Evolutionary conservation across 1,140 invertebrate species (phyloP).

Genomic region (Lethocerus indicus): DNA sequence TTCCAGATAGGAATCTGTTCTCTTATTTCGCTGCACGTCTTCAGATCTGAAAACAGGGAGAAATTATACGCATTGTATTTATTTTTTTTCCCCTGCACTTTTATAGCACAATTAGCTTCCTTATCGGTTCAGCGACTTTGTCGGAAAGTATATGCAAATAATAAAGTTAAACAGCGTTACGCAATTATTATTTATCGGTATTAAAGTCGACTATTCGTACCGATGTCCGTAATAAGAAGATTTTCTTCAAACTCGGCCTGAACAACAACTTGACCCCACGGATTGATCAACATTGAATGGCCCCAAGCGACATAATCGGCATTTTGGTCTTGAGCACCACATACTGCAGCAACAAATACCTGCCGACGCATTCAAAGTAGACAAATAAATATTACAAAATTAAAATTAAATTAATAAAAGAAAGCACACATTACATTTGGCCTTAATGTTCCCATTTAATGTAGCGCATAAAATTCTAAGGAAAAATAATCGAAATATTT

Average conservation of each 20-base stretch:
- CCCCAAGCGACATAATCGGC: slow-evolving; percentile 78
- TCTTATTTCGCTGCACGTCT: slow-evolving; percentile 52
- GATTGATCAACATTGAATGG: slow-evolving; percentile 67
- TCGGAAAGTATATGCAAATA: slow-evolving; percentile 8
- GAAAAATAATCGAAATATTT: neutral
- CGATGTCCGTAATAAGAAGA: slow-evolving; percentile 57
- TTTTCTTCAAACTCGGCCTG: slow-evolving; percentile 51
- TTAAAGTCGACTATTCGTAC: slow-evolving; percentile 29
- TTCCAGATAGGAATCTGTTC: slow-evolving; percentile 58
- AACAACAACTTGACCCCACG: slow-evolving; percentile 67
- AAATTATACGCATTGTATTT: slow-evolving; percentile 7
- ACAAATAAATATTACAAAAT: neutral
- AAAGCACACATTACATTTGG: too few relatives aligned
- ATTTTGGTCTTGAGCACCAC: slow-evolving; percentile 53
- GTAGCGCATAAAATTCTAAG: neutral
- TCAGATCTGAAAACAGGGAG: slow-evolving; percentile 41
- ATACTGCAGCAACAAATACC: slow-evolving; percentile 51
- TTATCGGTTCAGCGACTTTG: neutral
- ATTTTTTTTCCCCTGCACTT: neutral
- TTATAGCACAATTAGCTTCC: neutral
- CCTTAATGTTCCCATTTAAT: too few relatives aligned
- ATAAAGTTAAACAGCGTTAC: neutral
- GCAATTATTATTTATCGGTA: neutral
- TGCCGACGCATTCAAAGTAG: neutral
- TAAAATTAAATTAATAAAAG: too few relatives aligned